Percentiles rank a stretch among this genome's conserved stretches.
These are phyloP conservation scores for Syritta pipiens DNA, from an alignment of 2,888 invertebrate species.

Conservation along the genomic window DNA sequence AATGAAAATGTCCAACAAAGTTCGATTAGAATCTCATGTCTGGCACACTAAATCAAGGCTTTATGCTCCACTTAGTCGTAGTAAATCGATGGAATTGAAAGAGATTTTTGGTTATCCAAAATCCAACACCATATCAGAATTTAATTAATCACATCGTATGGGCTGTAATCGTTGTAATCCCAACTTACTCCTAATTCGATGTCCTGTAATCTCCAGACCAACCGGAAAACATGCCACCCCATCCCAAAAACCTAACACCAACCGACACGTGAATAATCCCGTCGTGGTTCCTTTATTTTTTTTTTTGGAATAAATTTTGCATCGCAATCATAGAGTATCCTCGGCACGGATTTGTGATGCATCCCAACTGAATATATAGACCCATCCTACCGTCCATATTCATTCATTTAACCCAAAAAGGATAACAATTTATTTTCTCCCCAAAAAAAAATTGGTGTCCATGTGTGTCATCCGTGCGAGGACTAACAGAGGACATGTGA, in stretches of 20 bases:
- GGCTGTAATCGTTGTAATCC: constrained; percentile 33
- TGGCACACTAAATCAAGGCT: no score
- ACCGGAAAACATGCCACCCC: constrained; percentile 4
- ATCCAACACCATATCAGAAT: not conserved
- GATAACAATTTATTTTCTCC: constrained; percentile 1
- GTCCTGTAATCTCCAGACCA: constrained; percentile 10
- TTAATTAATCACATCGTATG: constrained; percentile 23
- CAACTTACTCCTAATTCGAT: constrained; percentile 31
- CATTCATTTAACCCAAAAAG: not conserved
- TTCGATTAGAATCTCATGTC: no score
- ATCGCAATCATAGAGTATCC: not conserved
- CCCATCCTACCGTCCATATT: not conserved
- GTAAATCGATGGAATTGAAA: no score
- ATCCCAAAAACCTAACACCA: no score
- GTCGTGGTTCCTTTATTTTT: not conserved
- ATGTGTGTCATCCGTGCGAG: no score
- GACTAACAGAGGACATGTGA: no score
- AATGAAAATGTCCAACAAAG: no score
- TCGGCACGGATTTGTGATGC: not conserved
- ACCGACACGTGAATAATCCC: constrained; percentile 18
- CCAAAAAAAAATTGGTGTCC: no score
- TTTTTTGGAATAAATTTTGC: not conserved
- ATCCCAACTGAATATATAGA: not conserved
- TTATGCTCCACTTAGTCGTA: no score
- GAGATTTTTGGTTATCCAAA: no score